Conservation (phyloP, 2,113 vertebrate species). For the Campylomormyrus numenius region DNA sequence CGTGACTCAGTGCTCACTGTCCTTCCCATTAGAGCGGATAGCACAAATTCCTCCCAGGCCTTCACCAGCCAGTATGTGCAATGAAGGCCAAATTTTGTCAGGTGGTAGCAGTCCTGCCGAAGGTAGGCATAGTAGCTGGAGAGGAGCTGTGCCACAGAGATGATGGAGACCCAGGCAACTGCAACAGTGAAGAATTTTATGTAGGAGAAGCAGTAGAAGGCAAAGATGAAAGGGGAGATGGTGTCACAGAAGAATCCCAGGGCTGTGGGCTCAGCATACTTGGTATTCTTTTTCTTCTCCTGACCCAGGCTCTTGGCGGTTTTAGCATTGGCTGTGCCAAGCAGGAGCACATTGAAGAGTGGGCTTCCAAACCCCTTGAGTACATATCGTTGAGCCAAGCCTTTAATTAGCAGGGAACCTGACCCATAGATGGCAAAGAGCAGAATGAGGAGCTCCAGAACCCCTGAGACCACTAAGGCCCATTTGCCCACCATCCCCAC, state of each 20-base stretch:
- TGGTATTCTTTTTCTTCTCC: constrained; percentile 83
- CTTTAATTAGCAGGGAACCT: constrained; percentile 68
- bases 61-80: constrained; percentile 74
- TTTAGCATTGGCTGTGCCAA: constrained; percentile 62
- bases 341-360: constrained; percentile 75
- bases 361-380: constrained; percentile 79
- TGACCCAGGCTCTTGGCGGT: constrained; percentile 61
- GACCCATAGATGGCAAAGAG: constrained; percentile 72
- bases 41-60: constrained; percentile 74
- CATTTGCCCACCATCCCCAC: constrained; percentile 60
- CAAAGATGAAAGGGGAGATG: constrained; percentile 67
- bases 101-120: constrained; percentile 69
- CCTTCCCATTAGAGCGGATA: constrained; percentile 41
- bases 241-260: constrained; percentile 74
- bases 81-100: constrained; percentile 73
- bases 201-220: constrained; percentile 77
- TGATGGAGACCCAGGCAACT: constrained; percentile 71
- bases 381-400: constrained; percentile 69
- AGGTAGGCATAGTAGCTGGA: constrained; percentile 76
- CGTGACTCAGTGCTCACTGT: constrained; percentile 43
- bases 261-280: constrained; percentile 82
- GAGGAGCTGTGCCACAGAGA: constrained; percentile 65
- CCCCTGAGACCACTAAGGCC: constrained; percentile 66
- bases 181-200: constrained; percentile 61
- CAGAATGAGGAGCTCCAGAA: constrained; percentile 69